phyloP scores from a whole-genome alignment of 2,113 vertebrate species.

The Oceanodroma tethys region DNA sequence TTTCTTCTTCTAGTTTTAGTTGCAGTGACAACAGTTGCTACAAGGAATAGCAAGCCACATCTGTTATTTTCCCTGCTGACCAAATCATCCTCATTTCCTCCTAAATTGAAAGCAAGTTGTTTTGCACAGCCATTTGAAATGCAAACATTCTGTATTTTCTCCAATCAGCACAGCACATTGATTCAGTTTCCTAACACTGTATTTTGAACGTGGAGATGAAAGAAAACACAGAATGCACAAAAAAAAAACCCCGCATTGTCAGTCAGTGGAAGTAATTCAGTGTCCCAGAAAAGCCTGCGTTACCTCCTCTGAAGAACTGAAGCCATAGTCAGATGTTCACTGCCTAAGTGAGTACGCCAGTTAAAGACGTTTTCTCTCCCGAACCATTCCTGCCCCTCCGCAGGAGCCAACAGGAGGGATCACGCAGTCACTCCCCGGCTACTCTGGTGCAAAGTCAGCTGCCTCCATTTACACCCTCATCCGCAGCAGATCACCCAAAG shows the following conservation, averaged over 20 bases:
- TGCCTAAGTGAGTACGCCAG: not conserved
- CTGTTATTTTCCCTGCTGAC: not conserved
- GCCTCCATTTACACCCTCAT: not conserved
- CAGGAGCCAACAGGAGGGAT: not conserved
- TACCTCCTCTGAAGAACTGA: not conserved
- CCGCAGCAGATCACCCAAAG: not conserved
- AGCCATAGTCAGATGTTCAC: not conserved
- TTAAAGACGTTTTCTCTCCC: not conserved
- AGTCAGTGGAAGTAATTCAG: not conserved
- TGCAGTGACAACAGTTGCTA: not conserved
- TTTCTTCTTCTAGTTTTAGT: not conserved
- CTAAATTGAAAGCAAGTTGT: not conserved
- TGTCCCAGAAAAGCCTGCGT: conserved; percentile 10
- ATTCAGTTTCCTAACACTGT: not conserved
- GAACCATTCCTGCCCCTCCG: not conserved
- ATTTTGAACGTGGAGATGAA: not conserved
- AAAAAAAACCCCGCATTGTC: not conserved
- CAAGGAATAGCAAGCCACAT: not conserved
- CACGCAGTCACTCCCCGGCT: rapidly evolving
- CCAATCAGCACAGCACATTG: not conserved
- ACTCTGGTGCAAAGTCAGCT: not conserved
- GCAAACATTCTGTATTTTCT: not conserved
- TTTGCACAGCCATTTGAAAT: not conserved
- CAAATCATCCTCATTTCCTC: not conserved
- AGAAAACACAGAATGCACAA: not conserved